Base-by-base conservation (phyloP, 2,797 vertebrate species). In the Epinephelus coioides region DNA sequence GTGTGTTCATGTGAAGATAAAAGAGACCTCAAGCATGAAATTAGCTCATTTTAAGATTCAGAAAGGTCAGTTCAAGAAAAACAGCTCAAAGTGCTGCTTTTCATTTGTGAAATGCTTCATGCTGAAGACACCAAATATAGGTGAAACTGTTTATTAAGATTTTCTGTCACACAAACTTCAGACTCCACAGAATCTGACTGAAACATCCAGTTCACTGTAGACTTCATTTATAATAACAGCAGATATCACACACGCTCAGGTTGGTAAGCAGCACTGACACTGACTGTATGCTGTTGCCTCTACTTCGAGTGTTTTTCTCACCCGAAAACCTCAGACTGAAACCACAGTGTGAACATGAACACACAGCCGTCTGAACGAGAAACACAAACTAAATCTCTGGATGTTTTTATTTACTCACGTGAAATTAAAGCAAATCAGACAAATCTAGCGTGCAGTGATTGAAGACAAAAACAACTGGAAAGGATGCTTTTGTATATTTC, bases 1-100 rank as follows among this genome's bases (percentile, higher is more conserved):
- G 51, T 72, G 43, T 38, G n/a, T 69, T 81, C 11, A 4, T 43
- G 4, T 40, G 2, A 25, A 89, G 77, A 87, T 89, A n/a, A 87
- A 73, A 82, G 44, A 86, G 15, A 84, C 51, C 68, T 47, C 59
- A 83, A 56, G 30, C 3, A 50, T 72, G 62, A 44, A 38, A 59
- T 75, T 60, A 59, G 51, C 17, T 27, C 4, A 27, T 56, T 76
- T 82, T 76, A 40, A 82, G 40, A 64, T 21, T 21, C 21, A 21
- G 21, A 21, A 21, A 21, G 21, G 21, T 21, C 21, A 21, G 17
- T 25, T 27, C 1, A 25, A 19, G 5, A 55, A 7, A 69, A 72
- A 38, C 1, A 62, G 8, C 19, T 44, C 0, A 75, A 30, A 30
- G 25, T 25, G 38, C n/a, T 0, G 7, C 10, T 61, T 49, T 67